These are phyloP conservation scores for Menidia beryllina DNA, from an alignment of 2,113 vertebrate species.

Conservation along the genomic window DNA sequence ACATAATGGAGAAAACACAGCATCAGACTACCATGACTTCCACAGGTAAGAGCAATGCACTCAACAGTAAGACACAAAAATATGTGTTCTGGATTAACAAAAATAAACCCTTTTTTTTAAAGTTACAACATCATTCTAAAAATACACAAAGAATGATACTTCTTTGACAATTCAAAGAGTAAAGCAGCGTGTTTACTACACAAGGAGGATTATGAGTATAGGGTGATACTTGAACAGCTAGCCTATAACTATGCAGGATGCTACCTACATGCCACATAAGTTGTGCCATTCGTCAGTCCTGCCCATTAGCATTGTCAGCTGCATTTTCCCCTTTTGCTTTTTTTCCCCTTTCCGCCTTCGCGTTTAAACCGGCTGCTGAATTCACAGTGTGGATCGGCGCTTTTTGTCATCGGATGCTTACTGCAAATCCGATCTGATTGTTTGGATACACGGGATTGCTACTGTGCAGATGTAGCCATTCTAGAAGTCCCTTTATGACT, in stretches of 20 bases:
- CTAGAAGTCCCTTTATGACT: constrained; percentile 61
- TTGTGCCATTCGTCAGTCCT: constrained; percentile 32
- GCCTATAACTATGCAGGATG: constrained; percentile 44
- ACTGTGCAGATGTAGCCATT: constrained; percentile 68
- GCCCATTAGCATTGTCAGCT: constrained; percentile 20
- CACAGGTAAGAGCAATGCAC: constrained; percentile 81
- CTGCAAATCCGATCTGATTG: constrained; percentile 73
- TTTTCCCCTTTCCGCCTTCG: background rate
- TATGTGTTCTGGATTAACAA: constrained; percentile 73
- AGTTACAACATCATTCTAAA: constrained; percentile 62
- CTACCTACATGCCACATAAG: constrained; percentile 32
- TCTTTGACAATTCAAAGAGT: constrained; percentile 65
- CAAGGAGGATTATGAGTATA: constrained; percentile 64
- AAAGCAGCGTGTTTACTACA: constrained; percentile 78
- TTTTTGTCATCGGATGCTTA: constrained; percentile 67
- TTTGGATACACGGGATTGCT: constrained; percentile 57
- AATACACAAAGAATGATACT: constrained; percentile 68
- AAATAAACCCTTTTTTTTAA: constrained; percentile 68
- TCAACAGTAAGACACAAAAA: constrained; percentile 83
- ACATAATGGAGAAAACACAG: constrained; percentile 83
- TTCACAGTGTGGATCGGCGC: constrained; percentile 82
- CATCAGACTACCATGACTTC: constrained; percentile 82
- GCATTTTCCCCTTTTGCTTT: background rate
- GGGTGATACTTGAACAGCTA: constrained; percentile 53
- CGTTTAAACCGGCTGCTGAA: constrained; percentile 58